Evolutionary conservation across 2,113 vertebrate genomes (phyloP).

Genomic region (Chloroceryle aenea): DNA sequence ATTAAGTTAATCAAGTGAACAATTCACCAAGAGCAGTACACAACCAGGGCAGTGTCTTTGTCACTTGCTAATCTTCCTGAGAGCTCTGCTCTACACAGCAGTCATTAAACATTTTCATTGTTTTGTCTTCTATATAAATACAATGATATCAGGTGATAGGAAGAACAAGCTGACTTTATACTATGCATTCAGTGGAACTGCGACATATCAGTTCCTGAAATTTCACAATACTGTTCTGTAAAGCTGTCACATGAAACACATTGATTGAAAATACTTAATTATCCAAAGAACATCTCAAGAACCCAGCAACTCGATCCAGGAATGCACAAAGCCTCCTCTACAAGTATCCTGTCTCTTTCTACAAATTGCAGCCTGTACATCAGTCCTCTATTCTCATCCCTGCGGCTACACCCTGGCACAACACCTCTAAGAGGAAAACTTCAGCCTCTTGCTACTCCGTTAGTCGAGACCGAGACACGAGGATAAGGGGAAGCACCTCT

Average conservation of each 20-base stretch:
- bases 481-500: neutral
- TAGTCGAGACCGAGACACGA: neutral
- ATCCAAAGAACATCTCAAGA: neutral
- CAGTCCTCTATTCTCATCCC: neutral
- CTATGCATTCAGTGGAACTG: neutral
- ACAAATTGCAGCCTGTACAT: neutral
- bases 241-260: neutral
- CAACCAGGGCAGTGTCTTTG: neutral
- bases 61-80: neutral
- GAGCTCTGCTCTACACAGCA: neutral
- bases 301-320: neutral
- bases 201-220: neutral
- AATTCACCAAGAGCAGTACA: neutral
- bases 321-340: neutral
- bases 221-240: neutral
- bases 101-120: neutral
- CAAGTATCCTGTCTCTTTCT: neutral
- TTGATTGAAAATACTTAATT: neutral
- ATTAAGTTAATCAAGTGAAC: neutral
- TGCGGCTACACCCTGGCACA: neutral
- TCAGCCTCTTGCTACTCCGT: accelerated
- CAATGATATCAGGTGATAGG: accelerated
- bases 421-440: neutral
- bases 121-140: neutral
- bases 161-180: neutral